A percentile compares a stretch with the other conserved stretches of the same genome.
Evolutionary conservation across 2,797 vertebrate genomes (phyloP).

Genomic region (Octomys mimax): DNA sequence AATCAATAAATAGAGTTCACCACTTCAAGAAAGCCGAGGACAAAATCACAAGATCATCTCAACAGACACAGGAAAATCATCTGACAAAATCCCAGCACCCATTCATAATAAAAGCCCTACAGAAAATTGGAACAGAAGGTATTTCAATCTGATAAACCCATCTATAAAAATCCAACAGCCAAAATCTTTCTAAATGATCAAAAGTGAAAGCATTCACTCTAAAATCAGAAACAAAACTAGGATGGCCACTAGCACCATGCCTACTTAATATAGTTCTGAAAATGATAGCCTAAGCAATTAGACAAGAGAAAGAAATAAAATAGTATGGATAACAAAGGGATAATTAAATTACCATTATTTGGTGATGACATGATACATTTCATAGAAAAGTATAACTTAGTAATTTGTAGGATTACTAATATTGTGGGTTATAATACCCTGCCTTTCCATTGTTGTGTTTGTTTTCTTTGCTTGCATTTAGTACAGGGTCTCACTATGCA

Average conservation of each 20-base stretch:
- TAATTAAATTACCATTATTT: not conserved
- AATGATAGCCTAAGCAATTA: not conserved
- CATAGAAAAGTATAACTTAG: not conserved
- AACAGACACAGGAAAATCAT: not conserved
- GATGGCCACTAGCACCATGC: not conserved
- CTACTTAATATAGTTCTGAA: not conserved
- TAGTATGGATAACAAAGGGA: not conserved
- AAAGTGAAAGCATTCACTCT: too few relatives aligned
- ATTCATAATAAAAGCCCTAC: too few relatives aligned
- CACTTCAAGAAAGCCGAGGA: not conserved
- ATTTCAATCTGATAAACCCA: too few relatives aligned
- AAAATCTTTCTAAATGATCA: too few relatives aligned
- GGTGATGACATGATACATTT: not conserved
- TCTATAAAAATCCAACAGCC: too few relatives aligned
- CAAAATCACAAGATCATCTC: not conserved
- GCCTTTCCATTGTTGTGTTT: too few relatives aligned
- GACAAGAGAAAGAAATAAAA: not conserved
- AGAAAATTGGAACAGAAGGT: too few relatives aligned
- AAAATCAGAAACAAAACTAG: not conserved
- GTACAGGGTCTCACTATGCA: too few relatives aligned
- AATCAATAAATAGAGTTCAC: not conserved
- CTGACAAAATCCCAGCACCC: not conserved
- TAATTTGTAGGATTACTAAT: too few relatives aligned
- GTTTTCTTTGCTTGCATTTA: too few relatives aligned
- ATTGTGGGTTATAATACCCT: too few relatives aligned